Base-by-base conservation (phyloP, 1,140 invertebrate species). In the Rhyzopertha dominica region DNA sequence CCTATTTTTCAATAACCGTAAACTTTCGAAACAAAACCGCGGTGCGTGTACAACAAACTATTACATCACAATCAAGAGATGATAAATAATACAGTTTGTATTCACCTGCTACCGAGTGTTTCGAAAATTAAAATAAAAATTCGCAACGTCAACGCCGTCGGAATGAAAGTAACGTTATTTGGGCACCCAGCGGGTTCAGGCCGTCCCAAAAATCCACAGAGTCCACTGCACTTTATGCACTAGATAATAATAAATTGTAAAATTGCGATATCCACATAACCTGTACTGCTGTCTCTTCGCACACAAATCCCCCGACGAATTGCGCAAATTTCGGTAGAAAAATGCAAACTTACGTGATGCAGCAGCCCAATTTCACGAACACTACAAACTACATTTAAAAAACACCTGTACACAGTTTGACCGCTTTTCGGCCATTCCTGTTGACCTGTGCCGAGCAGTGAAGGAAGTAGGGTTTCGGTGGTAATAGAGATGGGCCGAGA, bases 371-470 rank as follows among this genome's bases (percentile, higher is more conserved):
- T 28, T 45, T 49, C 43, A 35, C 19, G 46, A 35, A 62, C 49
- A 56, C 54, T 56, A 58, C 36, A 56, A 58, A 56, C 54, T 58
- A 62, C 59, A 57, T 63, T 58, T 49, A 54, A 63, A 63, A 62
- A 64, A 64, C 62, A 64, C 60, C 62, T 63, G 62, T 63, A 59
- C 51, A 61, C 53, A 47, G 56, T 59, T 59, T 66, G 65, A 67
- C 65, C 65, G 65, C 65, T 67, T 67, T 65, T 62, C 63, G 55
- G 58, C 58, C 61, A 60, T 66, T 65, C 62, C 62, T 62, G 54
- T 60, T 64, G 60, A 64, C 59, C 62, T 64, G 60, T n/a, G n/a
- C n/a, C n/a, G n/a, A n/a, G n/a, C n/a, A n/a, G 49, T 49, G 51
- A 46, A 55, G 56, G 56, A 65, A 65, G 63, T 67, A 60, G 61